These are phyloP conservation scores for Pseudochromis fuscus DNA, from an alignment of 2,797 vertebrate species.

Conservation along the genomic window DNA sequence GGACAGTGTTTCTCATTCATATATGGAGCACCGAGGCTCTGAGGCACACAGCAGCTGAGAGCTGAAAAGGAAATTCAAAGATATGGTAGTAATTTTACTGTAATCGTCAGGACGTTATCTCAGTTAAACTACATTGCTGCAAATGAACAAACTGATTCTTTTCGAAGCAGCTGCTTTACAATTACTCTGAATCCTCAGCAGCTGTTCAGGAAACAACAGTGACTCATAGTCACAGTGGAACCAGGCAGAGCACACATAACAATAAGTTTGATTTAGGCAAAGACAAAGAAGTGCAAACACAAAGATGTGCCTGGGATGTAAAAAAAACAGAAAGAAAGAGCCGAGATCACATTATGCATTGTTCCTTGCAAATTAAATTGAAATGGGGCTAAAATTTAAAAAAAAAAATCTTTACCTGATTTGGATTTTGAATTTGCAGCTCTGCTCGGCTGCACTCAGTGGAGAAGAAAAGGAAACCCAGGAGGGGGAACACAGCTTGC, in stretches of 20 bases:
- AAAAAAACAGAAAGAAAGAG: slow-evolving; percentile 7
- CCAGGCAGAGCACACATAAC: slow-evolving; percentile 11
- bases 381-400: slow-evolving; percentile 41
- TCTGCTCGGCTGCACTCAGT: slow-evolving; percentile 47
- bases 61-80: slow-evolving; percentile 8
- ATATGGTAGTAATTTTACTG: background rate
- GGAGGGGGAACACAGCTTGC: slow-evolving; percentile 52
- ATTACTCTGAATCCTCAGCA: slow-evolving; percentile 34
- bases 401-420: slow-evolving; percentile 48
- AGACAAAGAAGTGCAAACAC: slow-evolving; percentile 38
- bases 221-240: slow-evolving; percentile 37
- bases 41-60: slow-evolving; percentile 21
- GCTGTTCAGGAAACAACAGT: slow-evolving; percentile 32
- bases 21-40: slow-evolving; percentile 6
- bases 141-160: slow-evolving; percentile 23
- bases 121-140: slow-evolving; percentile 1
- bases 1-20: slow-evolving; percentile 34
- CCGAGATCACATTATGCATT: slow-evolving; percentile 47
- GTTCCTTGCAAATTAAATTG: slow-evolving; percentile 53
- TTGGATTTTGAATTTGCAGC: slow-evolving; percentile 52
- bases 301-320: slow-evolving; percentile 15
- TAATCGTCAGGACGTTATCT: slow-evolving; percentile 2
- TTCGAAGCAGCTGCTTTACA: slow-evolving; percentile 31
- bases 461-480: slow-evolving; percentile 60
- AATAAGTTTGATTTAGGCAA: slow-evolving; percentile 26